Percentiles rank a stretch among this genome's conserved stretches.
Evolutionary conservation across 2,797 vertebrate genomes (phyloP).

Genomic region (Anniella stebbinsi): DNA sequence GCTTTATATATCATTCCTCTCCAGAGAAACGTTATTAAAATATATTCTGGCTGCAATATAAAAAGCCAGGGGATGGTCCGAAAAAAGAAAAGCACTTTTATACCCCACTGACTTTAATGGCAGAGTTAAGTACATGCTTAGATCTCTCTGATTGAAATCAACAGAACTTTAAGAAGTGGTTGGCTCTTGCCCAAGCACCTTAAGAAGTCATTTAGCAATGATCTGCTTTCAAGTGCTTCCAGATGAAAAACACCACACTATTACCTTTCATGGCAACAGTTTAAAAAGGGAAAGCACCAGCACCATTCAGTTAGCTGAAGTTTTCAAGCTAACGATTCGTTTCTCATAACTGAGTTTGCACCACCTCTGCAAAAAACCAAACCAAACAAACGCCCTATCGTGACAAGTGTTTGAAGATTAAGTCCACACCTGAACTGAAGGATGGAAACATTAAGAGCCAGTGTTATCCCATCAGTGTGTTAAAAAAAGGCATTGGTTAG

Average conservation of each 20-base stretch:
- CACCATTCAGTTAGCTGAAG: not conserved
- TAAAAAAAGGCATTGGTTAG: slow-evolving; percentile 25
- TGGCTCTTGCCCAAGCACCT: not conserved
- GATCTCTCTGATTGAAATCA: not conserved
- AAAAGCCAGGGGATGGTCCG: not conserved
- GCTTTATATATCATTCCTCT: not conserved
- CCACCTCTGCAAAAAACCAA: not conserved
- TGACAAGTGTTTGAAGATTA: not conserved
- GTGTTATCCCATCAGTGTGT: not conserved
- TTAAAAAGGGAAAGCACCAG: not conserved
- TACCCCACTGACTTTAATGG: not conserved
- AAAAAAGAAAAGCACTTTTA: slow-evolving; percentile 1
- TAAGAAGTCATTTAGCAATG: not conserved
- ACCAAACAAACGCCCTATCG: not conserved
- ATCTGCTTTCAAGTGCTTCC: not conserved
- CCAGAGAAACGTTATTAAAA: slow-evolving; percentile 17
- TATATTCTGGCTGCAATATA: not conserved
- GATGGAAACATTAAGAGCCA: not conserved
- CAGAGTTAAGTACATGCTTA: not conserved
- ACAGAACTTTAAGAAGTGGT: not conserved
- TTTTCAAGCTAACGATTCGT: not conserved
- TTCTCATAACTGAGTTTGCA: not conserved
- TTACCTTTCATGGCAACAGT: not conserved
- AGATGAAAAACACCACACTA: not conserved
- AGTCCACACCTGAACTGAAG: not conserved